Evolutionary conservation across 2,888 invertebrate genomes (phyloP), one percentile per base, ranked within the genome.

Genomic region (Lydus trimaculatus): DNA sequence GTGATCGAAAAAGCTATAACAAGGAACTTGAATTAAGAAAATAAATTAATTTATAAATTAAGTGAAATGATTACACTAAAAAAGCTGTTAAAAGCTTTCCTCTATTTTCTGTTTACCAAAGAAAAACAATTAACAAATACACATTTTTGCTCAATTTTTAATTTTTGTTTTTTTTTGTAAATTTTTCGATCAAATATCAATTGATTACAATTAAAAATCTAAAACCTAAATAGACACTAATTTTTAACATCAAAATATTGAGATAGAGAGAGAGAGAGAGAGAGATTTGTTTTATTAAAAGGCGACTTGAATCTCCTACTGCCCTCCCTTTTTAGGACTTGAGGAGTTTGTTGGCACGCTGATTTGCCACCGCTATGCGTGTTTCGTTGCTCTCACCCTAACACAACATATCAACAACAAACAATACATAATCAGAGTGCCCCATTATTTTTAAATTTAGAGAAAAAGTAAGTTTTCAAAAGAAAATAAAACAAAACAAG

Each of bases 351-450:
- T 95, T 95, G 86, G 98, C 97, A 84, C 97, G 92, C 89, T 97
- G 95, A 89, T 98, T 98, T 84, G 98, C 98, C 86, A 95, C 94
- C 85, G 93, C 93, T 90, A 98, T 97, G 89, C 97, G 94, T 84
- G 94, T 93, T 90, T 97, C 95, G 89, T 98, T 98, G 83, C 97
- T 95, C 88, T 94, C 93, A 80, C 93, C 94, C 92, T 92, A 89
- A 81, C 81, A 56, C 56, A 56, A 9, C 20, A 20, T n/a, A 56
- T 5, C 82, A 84, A 84, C 80, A 83, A 75, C 80, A 83, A 77
- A 33, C 33, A 33, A 11, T 28, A 82, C 75, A 79, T 79, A 80
- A 82, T 81, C 81, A 82, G 77, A 79, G 79, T 79, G 80, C 80
- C 78, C 74, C 73, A 74, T 75, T 73, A 72, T 65, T 17, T 25